Conservation (phyloP, 1,140 invertebrate species). For the Drosophila bocqueti region DNA sequence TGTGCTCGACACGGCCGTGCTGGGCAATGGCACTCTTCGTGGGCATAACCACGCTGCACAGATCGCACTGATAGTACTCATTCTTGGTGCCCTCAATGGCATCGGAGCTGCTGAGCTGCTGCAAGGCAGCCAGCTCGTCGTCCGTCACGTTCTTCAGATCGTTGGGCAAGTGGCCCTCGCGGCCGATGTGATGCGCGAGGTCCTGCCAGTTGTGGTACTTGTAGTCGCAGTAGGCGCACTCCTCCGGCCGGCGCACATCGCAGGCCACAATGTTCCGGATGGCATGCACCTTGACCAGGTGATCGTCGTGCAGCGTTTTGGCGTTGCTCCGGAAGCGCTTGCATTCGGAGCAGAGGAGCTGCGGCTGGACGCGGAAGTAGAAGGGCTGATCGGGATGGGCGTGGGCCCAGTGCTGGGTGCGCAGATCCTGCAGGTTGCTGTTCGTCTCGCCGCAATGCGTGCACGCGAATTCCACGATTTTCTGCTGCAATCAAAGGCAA, state of each 20-base stretch:
- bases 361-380: conserved; percentile 60
- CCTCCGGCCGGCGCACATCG: conserved; percentile 30
- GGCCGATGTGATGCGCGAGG: conserved; percentile 30
- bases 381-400: conserved; percentile 53
- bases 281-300: conserved; percentile 26
- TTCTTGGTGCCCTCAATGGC: not conserved
- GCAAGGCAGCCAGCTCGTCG: conserved; percentile 13
- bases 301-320: conserved; percentile 40
- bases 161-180: conserved; percentile 40
- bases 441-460: conserved; percentile 39
- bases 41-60: conserved; percentile 59
- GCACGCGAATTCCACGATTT: conserved; percentile 50
- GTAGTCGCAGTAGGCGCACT: conserved; percentile 60
- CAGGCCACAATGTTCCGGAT: conserved; percentile 39
- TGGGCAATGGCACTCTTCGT: conserved; percentile 40
- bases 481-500: not conserved
- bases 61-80: conserved; percentile 58
- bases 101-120: not conserved
- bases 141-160: conserved; percentile 61
- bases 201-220: conserved; percentile 12
- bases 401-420: conserved; percentile 46
- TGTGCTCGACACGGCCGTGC: conserved; percentile 46
- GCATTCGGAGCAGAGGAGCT: conserved; percentile 50
- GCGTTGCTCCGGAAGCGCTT: conserved; percentile 41
- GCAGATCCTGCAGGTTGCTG: conserved; percentile 27